These are phyloP conservation scores for Buphagus erythrorhynchus DNA, from an alignment of 2,797 vertebrate genomes.

Conservation along the genomic window DNA sequence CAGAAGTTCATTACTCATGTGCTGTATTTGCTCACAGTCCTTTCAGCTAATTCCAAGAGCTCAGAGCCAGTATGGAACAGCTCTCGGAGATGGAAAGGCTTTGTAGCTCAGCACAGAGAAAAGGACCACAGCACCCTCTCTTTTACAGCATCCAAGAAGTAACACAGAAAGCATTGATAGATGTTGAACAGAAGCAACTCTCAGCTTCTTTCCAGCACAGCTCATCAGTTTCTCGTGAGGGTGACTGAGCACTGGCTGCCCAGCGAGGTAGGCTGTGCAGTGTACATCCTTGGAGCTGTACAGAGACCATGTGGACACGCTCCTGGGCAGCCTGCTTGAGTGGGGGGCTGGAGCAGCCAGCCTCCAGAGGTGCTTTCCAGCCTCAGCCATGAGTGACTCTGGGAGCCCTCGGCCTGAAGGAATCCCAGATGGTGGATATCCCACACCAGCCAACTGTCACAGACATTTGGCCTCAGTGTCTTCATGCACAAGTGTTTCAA, in stretches of 20 bases:
- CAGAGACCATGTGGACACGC: rapidly evolving
- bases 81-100: not conserved
- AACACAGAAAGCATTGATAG: not conserved
- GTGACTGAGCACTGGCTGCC: not conserved
- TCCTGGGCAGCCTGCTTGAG: not conserved
- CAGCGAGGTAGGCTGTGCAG: not conserved
- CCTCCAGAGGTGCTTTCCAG: not conserved
- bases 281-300: not conserved
- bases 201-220: not conserved
- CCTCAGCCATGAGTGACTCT: not conserved
- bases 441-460: not conserved
- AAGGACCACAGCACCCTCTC: not conserved
- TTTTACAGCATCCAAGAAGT: not conserved
- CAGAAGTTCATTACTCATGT: not conserved
- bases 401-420: not conserved
- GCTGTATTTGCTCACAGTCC: not conserved
- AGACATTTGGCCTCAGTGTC: not conserved
- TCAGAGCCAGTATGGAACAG: not conserved
- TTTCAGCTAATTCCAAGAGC: not conserved
- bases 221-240: not conserved
- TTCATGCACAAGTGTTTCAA: not conserved
- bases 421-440: not conserved
- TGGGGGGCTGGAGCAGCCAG: not conserved
- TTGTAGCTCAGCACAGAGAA: not conserved
- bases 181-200: not conserved